Percentiles rank a stretch among this genome's conserved stretches.
phyloP scores from a whole-genome alignment of 2,797 vertebrate species.

The Alfaro cultratus region DNA sequence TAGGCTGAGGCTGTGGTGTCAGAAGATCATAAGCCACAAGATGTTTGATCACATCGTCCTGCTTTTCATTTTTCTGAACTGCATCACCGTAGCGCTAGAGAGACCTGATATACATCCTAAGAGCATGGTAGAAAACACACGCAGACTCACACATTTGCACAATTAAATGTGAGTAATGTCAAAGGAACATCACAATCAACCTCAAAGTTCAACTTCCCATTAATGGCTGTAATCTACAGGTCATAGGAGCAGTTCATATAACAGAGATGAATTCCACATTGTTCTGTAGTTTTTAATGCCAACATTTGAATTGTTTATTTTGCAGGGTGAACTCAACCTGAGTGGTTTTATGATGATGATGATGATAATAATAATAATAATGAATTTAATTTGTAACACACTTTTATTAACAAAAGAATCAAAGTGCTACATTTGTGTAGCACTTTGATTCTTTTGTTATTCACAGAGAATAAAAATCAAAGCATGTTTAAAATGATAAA shows the following conservation, averaged over 20 bases:
- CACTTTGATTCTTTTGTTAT: too few relatives aligned
- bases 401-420: too few relatives aligned
- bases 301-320: background rate
- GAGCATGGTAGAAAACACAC: conserved; percentile 85
- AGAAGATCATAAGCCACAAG: conserved; percentile 93
- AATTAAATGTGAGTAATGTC: background rate
- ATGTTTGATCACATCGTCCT: conserved; percentile 95
- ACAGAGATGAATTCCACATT: background rate
- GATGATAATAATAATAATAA: too few relatives aligned
- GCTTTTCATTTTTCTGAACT: conserved; percentile 99
- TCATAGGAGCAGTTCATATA: background rate
- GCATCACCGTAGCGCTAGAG: conserved; percentile 96
- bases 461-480: too few relatives aligned
- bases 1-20: conserved; percentile 90
- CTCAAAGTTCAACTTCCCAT: background rate
- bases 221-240: background rate
- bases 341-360: background rate
- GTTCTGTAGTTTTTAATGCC: background rate
- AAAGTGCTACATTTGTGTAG: too few relatives aligned
- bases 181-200: background rate
- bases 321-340: background rate
- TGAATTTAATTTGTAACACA: too few relatives aligned
- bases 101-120: conserved; percentile 88
- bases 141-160: background rate
- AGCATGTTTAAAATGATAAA: too few relatives aligned